Evolutionary conservation across 2,888 invertebrate genomes (phyloP).

Genomic region (Pediacus dermestoides): DNA sequence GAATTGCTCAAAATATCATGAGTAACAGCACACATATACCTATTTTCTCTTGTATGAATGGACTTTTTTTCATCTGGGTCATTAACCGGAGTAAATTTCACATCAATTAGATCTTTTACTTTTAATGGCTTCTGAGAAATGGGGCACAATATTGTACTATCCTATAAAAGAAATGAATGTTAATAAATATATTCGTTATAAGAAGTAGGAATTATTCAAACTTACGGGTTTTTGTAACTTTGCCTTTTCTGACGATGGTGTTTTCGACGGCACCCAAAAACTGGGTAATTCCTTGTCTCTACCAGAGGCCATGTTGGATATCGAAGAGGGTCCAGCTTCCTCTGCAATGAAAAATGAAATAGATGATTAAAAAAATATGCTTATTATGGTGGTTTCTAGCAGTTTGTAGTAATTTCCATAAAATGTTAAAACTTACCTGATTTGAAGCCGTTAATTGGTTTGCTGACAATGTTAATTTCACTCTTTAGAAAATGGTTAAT

Average conservation of each 20-base stretch:
- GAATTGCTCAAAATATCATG: slow-evolving; percentile 94
- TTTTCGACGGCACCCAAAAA: slow-evolving; percentile 95
- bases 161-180: slow-evolving; percentile 46
- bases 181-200: slow-evolving; percentile 3
- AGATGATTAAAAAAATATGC: slow-evolving; percentile 8
- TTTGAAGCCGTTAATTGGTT: slow-evolving; percentile 47
- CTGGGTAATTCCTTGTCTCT: slow-evolving; percentile 82
- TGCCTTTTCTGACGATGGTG: slow-evolving; percentile 72
- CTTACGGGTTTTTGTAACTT: slow-evolving; percentile 73
- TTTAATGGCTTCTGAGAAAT: slow-evolving; percentile 81
- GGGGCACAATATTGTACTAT: slow-evolving; percentile 75
- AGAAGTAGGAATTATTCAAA: slow-evolving; percentile 17
- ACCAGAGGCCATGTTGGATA: slow-evolving; percentile 72
- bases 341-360: no score
- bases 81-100: slow-evolving; percentile 88
- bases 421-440: slow-evolving; percentile 27
- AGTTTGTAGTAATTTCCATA: not conserved
- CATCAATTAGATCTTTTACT: slow-evolving; percentile 86
- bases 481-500: slow-evolving; percentile 76
- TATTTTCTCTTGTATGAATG: slow-evolving; percentile 80
- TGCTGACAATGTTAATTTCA: slow-evolving; percentile 72
- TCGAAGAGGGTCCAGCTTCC: slow-evolving; percentile 35
- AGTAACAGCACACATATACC: slow-evolving; percentile 97
- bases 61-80: slow-evolving; percentile 85
- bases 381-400: not conserved